These are phyloP conservation scores for Prunella himalayana DNA, from an alignment of 2,113 vertebrate species.

Conservation along the genomic window DNA sequence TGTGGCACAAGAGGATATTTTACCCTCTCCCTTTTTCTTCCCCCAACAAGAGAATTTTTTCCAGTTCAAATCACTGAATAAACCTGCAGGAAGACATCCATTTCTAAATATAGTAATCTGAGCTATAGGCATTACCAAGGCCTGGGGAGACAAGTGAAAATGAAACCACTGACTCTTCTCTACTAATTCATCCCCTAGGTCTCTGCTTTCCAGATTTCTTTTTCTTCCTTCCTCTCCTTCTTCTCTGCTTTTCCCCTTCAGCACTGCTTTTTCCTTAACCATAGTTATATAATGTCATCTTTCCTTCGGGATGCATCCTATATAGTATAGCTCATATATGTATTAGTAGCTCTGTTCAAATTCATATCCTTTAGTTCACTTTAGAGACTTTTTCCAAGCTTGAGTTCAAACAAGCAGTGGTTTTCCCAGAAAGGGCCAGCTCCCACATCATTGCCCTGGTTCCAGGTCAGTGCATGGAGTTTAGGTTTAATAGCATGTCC, in stretches of 20 bases:
- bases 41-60: neutral
- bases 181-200: neutral
- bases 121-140: neutral
- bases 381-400: neutral
- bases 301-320: fast-evolving
- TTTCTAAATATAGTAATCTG: neutral
- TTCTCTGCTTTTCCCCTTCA: neutral
- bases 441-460: neutral
- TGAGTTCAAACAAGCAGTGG: neutral
- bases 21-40: neutral
- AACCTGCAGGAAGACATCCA: neutral
- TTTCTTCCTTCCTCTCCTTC: neutral
- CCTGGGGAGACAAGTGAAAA: neutral
- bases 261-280: neutral
- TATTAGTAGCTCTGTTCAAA: neutral
- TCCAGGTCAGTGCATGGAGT: fast-evolving
- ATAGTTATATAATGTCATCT: neutral
- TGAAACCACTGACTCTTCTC: neutral
- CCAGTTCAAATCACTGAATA: neutral
- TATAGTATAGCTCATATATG: neutral
- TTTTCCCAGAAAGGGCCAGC: neutral
- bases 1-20: neutral
- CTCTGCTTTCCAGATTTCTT: neutral
- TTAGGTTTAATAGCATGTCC: neutral
- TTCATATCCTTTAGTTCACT: neutral